Conservation (phyloP, 2,113 vertebrate species). For the Sander lucioperca region DNA sequence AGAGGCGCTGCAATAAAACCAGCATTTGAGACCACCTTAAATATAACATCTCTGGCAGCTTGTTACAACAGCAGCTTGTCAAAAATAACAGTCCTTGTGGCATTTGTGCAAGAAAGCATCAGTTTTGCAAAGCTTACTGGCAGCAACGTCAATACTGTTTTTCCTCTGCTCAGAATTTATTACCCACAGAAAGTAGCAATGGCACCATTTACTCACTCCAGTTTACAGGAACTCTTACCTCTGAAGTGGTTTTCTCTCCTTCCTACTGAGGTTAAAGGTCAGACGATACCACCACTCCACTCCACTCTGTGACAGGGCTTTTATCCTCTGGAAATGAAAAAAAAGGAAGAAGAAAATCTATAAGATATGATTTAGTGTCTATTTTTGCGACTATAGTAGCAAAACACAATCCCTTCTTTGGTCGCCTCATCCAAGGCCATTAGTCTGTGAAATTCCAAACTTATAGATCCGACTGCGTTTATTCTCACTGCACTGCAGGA, state of each 20-base stretch:
- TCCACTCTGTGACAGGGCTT: conserved; percentile 32
- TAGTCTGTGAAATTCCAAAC: conserved; percentile 30
- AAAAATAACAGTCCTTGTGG: conserved; percentile 13
- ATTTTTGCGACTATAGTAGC: not conserved
- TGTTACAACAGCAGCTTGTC: conserved; percentile 5
- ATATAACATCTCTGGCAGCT: conserved; percentile 15
- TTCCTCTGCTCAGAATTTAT: conserved; percentile 22
- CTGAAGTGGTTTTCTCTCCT: conserved; percentile 67
- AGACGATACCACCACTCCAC: conserved; percentile 42
- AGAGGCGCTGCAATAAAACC: not conserved
- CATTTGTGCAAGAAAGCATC: not conserved
- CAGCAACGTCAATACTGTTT: not conserved
- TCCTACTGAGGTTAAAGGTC: conserved; percentile 69
- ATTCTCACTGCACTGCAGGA: conserved; percentile 24
- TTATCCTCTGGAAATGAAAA: conserved; percentile 45
- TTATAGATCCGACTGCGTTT: conserved; percentile 14
- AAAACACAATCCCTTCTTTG: not conserved
- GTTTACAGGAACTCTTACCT: conserved; percentile 73
- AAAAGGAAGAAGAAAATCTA: conserved; percentile 6
- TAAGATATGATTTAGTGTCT: conserved; percentile 19
- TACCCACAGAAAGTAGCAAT: conserved; percentile 26
- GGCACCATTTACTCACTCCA: conserved; percentile 23
- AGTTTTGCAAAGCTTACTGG: conserved; percentile 34
- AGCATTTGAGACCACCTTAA: conserved; percentile 34
- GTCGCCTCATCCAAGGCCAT: conserved; percentile 13